phyloP scores from a whole-genome alignment of 2,113 vertebrate genomes.

The Antidorcas marsupialis region DNA sequence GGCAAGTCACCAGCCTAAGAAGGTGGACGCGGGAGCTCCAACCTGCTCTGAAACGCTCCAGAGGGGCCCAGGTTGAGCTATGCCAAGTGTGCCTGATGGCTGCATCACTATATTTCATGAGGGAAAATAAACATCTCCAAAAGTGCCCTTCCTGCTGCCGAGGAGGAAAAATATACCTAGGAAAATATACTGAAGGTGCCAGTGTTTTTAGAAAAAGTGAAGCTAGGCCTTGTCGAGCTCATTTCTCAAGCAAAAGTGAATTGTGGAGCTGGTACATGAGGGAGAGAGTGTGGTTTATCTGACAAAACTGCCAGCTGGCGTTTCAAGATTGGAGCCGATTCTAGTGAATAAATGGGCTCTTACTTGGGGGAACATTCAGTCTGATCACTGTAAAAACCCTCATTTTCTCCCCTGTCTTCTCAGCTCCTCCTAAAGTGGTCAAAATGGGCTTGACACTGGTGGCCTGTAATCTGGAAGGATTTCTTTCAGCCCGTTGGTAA shows the following conservation, averaged over 20 bases:
- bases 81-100: accelerated
- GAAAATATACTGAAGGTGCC: background rate
- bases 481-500: background rate
- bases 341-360: background rate
- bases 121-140: background rate
- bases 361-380: background rate
- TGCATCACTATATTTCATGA: accelerated
- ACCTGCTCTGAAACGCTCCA: background rate
- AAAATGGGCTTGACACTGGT: background rate
- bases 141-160: background rate
- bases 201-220: background rate
- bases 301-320: background rate
- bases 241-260: background rate
- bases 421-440: background rate
- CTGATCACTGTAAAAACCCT: background rate
- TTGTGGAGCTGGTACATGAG: background rate
- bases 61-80: background rate
- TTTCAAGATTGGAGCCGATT: background rate
- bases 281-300: background rate
- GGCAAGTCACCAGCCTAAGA: background rate
- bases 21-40: background rate
- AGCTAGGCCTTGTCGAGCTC: background rate
- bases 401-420: background rate
- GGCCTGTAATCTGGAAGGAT: background rate
- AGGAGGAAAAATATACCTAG: background rate